Percentiles rank a stretch among this genome's conserved stretches.
phyloP scores from a whole-genome alignment of 2,113 vertebrate genomes.

The Brienomyrus longianalis region DNA sequence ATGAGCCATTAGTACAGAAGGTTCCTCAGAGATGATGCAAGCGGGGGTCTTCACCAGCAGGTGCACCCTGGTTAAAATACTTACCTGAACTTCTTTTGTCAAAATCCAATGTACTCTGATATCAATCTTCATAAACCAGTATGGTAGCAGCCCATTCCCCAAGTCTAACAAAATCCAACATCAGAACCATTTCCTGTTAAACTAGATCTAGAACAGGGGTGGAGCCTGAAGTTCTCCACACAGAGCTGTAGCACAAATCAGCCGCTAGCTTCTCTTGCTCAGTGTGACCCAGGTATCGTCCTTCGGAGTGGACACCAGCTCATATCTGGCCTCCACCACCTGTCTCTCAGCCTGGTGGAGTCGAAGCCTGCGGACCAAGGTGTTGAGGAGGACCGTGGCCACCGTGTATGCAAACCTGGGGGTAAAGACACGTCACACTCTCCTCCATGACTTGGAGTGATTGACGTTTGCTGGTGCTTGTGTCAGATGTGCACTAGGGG shows the following conservation, averaged over 20 bases:
- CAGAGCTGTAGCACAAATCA: neutral
- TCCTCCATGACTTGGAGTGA: neutral
- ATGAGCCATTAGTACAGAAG: neutral
- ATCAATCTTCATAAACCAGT: neutral
- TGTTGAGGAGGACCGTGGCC: slow-evolving; percentile 73
- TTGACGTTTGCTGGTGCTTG: neutral
- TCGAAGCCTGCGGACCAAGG: slow-evolving; percentile 70
- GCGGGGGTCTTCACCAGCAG: neutral
- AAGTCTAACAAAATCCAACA: neutral
- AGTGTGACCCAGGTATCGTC: slow-evolving; percentile 91
- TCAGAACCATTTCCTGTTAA: neutral
- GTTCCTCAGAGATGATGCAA: neutral
- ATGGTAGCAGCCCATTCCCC: neutral
- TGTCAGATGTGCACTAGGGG: neutral
- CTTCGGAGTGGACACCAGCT: slow-evolving; percentile 84
- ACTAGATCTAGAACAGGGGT: neutral
- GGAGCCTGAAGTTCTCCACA: neutral
- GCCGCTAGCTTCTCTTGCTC: slow-evolving; percentile 67
- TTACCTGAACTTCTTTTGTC: neutral
- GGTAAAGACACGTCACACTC: neutral
- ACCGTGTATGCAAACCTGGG: slow-evolving; percentile 85
- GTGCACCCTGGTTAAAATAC: neutral
- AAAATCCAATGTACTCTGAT: neutral
- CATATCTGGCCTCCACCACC: slow-evolving; percentile 76
- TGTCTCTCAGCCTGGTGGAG: slow-evolving; percentile 74